Conservation (phyloP, 2,888 invertebrate genomes). For the Macrophya annulata region DNA sequence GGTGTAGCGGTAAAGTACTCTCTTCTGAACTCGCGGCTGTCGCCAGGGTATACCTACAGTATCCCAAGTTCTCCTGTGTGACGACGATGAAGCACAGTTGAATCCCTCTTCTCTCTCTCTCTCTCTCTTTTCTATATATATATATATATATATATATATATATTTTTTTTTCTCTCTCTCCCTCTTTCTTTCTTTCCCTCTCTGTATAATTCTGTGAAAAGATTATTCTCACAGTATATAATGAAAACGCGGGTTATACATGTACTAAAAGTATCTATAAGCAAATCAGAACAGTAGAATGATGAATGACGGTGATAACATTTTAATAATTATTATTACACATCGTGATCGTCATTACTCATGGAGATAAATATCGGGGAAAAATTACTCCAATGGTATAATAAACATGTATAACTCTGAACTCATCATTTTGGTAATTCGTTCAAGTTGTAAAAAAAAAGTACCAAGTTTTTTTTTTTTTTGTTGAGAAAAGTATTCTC, state of each 20-base stretch:
- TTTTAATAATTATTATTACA: constrained; percentile 26
- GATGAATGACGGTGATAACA: constrained; percentile 19
- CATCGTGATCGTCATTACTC: background rate
- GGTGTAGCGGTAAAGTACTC: constrained; percentile 55
- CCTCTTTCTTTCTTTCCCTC: background rate
- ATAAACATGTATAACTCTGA: background rate
- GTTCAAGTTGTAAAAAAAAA: no score
- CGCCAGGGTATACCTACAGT: constrained; percentile 47
- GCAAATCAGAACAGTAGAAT: background rate
- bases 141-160: no score
- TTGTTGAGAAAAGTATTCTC: no score
- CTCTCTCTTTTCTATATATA: background rate
- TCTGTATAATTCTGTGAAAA: background rate
- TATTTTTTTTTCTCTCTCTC: background rate
- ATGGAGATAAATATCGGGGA: background rate
- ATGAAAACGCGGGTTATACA: constrained; percentile 24
- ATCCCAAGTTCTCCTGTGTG: constrained; percentile 40
- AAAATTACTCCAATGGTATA: background rate
- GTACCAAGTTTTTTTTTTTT: no score
- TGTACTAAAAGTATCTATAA: background rate
- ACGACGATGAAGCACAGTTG: constrained; percentile 44
- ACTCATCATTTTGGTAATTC: no score
- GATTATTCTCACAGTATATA: constrained; percentile 34
- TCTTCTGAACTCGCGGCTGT: constrained; percentile 50
- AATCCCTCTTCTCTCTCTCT: constrained; percentile 21